phyloP scores from a whole-genome alignment of 2,113 vertebrate genomes.

The Spermophilus dauricus region DNA sequence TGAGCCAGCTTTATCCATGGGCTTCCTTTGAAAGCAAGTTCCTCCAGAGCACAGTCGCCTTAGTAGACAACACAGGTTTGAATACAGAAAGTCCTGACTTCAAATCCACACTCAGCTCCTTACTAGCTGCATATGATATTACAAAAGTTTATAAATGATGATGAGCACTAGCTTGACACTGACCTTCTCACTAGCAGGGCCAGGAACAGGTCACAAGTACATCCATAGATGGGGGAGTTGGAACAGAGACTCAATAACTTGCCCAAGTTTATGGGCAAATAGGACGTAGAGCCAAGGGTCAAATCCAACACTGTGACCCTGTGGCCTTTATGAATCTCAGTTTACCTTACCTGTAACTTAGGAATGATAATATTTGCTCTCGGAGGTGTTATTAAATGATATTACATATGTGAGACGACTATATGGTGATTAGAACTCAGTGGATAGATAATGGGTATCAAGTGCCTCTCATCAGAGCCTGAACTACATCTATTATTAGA shows the following conservation, averaged over 20 bases:
- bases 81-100: background rate
- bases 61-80: background rate
- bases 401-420: conserved; percentile 28
- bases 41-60: background rate
- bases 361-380: conserved; percentile 64
- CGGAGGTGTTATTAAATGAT: conserved; percentile 29
- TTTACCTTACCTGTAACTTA: conserved; percentile 43
- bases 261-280: background rate
- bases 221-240: background rate
- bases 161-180: background rate
- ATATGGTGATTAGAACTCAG: background rate
- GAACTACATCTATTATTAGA: conserved; percentile 55
- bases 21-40: background rate
- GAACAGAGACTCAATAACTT: background rate
- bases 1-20: background rate
- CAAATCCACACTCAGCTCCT: background rate
- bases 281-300: background rate
- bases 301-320: background rate
- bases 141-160: background rate
- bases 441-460: background rate
- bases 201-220: background rate
- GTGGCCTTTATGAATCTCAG: background rate
- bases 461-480: background rate
- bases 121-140: background rate
- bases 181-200: background rate